A percentile compares a stretch with the other conserved stretches of the same genome.
Conservation (phyloP, 2,888 invertebrate species). For the Brenthis ino region DNA sequence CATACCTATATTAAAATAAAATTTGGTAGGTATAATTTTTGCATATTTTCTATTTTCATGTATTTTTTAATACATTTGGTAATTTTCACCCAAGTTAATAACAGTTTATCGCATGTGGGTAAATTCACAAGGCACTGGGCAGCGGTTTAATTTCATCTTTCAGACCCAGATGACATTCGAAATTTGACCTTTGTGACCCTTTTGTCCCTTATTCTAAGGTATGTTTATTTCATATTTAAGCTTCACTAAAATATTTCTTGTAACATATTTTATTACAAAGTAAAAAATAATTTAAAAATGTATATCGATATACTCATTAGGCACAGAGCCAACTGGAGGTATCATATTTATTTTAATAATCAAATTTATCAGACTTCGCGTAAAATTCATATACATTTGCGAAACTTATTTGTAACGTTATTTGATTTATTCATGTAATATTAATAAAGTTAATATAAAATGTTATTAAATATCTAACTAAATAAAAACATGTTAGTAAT, state of each 20-base stretch:
- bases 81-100: no score
- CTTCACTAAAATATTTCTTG: neutral
- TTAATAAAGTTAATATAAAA: neutral
- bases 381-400: neutral
- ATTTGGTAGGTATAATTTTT: no score
- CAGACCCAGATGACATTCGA: neutral
- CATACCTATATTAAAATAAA: no score
- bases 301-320: constrained; percentile 21
- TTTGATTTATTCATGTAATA: neutral
- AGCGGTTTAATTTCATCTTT: no score
- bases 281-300: constrained; percentile 4
- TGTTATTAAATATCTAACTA: no score
- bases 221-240: constrained; percentile 1
- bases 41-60: no score
- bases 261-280: neutral
- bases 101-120: no score
- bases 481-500: no score
- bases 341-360: constrained; percentile 11
- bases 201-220: constrained; percentile 4
- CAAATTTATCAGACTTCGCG: neutral
- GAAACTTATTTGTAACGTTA: neutral
- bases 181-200: neutral
- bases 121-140: no score
- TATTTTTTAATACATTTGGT: no score
- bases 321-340: constrained; percentile 25